phyloP scores from a whole-genome alignment of 2,797 vertebrate species.

The Mallotus villosus region DNA sequence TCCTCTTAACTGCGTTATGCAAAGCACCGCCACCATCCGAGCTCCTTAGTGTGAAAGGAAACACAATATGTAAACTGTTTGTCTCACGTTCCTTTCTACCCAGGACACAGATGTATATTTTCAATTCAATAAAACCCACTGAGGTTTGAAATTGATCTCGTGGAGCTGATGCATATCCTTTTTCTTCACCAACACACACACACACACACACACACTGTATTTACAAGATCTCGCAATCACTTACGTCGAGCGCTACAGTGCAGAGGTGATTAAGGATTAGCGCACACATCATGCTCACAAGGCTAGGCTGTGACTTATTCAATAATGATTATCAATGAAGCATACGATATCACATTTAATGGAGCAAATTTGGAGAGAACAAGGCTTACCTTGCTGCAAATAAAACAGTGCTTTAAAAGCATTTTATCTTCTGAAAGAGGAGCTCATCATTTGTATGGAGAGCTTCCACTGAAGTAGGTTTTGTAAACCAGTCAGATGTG shows the following conservation, averaged over 20 bases:
- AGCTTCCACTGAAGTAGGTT: background rate
- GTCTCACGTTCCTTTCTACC: conserved; percentile 2
- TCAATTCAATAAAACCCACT: background rate
- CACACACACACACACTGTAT: background rate
- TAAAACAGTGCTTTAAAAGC: background rate
- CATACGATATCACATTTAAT: background rate
- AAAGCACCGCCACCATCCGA: conserved; percentile 18
- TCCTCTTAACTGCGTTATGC: conserved; percentile 37
- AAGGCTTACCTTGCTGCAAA: background rate
- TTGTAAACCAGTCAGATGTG: background rate
- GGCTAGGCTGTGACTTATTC: background rate
- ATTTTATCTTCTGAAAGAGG: background rate
- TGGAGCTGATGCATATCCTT: background rate
- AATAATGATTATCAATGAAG: background rate
- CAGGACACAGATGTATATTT: background rate
- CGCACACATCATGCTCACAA: background rate
- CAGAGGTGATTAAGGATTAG: background rate
- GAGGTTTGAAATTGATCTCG: background rate
- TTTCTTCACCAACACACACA: too few relatives aligned
- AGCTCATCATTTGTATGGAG: background rate
- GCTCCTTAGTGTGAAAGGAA: conserved; percentile 38
- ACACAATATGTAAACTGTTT: conserved; percentile 33
- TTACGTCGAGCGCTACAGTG: background rate
- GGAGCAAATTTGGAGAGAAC: too few relatives aligned
- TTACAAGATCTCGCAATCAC: background rate